Evolutionary conservation across 1,140 invertebrate species (phyloP), one percentile per base, ranked within the genome.

Genomic region (Apis cerana): DNA sequence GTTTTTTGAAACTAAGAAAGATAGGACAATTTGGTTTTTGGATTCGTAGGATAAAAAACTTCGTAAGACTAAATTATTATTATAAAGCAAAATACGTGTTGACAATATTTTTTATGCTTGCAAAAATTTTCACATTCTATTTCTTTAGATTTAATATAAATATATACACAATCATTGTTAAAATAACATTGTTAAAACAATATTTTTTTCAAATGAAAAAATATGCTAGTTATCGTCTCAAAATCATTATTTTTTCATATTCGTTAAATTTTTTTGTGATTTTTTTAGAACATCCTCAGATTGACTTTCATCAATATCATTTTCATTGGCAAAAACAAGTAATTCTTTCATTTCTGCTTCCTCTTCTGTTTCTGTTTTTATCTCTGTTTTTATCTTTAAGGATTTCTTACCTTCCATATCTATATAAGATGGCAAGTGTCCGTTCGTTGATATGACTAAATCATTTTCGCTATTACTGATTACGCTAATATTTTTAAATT

Each of bases 381-480:
- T 68, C 50, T 92, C 84, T 12, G 71, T 23, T 27, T 90, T 84
- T n/a, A 64, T 67, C 58, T 91, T 82, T 17, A 64, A 50, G 1
- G 64, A 52, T 50, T 90, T 91, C 27, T 82, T 90, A 0, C 92
- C 92, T 50, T 92, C 89, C 95, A 95, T 95, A 77, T 95, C 94
- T 48, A 95, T 94, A 71, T 95, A 95, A 61, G 94, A 94, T 67
- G 94, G 93, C 0, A 93, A 92, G 27, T 91, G 90, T 78, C 92
- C 93, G 75, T 92, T 93, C 0, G 91, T 88, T 10, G 92, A 90
- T 27, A 92, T 93, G 65, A 88, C 91, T 9, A 92, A 75, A 54
- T 93, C 91, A 80, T 94, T 94, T 27, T 94, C 93, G 79, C 91
- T 93, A 68, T 89, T 92, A 65, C 92, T 93, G 13, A 88, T 78